These are phyloP conservation scores for Aurelia aurita DNA, from an alignment of 30 jellyfish, hydroid and myxozoan genomes.

Conservation along the genomic window DNA sequence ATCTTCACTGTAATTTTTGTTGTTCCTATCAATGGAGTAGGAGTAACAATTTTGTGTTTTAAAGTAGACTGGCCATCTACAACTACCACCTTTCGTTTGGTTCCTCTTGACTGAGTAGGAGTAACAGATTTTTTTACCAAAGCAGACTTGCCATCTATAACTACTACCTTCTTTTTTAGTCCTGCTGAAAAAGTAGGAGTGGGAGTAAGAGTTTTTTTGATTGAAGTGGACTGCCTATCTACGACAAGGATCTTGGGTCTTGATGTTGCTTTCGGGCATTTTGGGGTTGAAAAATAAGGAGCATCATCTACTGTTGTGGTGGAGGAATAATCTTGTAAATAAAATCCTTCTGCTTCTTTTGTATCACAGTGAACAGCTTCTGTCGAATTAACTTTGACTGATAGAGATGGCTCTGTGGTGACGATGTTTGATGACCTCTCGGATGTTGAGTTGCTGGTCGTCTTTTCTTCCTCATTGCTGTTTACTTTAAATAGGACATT, in stretches of 20 bases:
- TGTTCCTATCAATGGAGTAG: conserved; percentile 2
- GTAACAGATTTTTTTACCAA: background rate
- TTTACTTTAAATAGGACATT: background rate
- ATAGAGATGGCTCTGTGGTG: background rate
- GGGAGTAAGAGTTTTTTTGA: too few relatives aligned
- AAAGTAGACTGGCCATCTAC: background rate
- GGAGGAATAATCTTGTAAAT: background rate
- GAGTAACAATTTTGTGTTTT: conserved; percentile 1
- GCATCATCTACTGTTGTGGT: conserved; percentile 15
- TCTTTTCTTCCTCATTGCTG: background rate
- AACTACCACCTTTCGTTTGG: conserved; percentile 38
- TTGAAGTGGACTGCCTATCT: too few relatives aligned
- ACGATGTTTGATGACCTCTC: background rate
- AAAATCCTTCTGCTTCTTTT: background rate
- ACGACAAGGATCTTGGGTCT: background rate
- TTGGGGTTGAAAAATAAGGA: conserved; percentile 24
- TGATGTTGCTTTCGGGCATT: conserved; percentile 25
- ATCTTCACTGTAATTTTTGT: conserved; percentile 12
- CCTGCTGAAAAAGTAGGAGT: conserved; percentile 19
- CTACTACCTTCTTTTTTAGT: conserved; percentile 14
- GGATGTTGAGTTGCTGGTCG: background rate
- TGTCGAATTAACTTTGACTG: background rate
- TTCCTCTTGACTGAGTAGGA: conserved; percentile 20
- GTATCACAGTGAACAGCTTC: too few relatives aligned
- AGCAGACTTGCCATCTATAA: conserved; percentile 12